Evolutionary conservation across 2,888 invertebrate species (phyloP), one percentile per base, ranked within the genome.

Genomic region (Syrista parreyssii): DNA sequence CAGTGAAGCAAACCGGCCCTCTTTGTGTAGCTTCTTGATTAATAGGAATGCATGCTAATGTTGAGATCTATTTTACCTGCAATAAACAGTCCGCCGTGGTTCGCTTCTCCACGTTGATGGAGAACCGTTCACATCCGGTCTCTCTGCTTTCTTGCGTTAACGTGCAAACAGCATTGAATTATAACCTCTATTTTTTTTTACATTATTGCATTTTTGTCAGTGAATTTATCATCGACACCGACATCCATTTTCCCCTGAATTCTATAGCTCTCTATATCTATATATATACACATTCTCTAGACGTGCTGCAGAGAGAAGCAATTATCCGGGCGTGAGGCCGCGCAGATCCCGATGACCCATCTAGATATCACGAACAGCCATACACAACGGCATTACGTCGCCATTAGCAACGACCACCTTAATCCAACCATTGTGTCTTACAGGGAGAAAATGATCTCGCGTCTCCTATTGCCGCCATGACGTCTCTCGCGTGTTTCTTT

Each of bases 1-100:
- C 82, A 76, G 76, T 75, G 74, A 77, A 31, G 32, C 68, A 40
- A 68, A 75, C 74, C 32, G 35, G 23, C 75, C 68, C 76, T 73
- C 75, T 75, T 33, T 72, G 73, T 78, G 76, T 76, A 31, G 40
- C 74, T 76, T 40, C 68, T 76, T 83, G 82, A 84, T 85, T 84
- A 84, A 82, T 80, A 80, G 73, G 79, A 82, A 82, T 80, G 82
- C 83, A 81, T 83, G 75, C 81, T 82, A 84, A 84, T 74, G 55
- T 9, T 23, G 11, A 12, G 33, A 71, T 71, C 33, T 30, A 71
- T 23, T 71, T 71, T 71, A 11, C 30, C 55, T 55, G 55, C 55
- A 55, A 23, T 23, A 40, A 40, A 40, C 6, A 23, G 55, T 23
- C 23, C 1, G 55, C 55, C 9, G 23, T 23, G 23, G 55, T 55